Evolutionary conservation across 2,888 invertebrate species (phyloP).

Genomic region (Euphydryas editha): DNA sequence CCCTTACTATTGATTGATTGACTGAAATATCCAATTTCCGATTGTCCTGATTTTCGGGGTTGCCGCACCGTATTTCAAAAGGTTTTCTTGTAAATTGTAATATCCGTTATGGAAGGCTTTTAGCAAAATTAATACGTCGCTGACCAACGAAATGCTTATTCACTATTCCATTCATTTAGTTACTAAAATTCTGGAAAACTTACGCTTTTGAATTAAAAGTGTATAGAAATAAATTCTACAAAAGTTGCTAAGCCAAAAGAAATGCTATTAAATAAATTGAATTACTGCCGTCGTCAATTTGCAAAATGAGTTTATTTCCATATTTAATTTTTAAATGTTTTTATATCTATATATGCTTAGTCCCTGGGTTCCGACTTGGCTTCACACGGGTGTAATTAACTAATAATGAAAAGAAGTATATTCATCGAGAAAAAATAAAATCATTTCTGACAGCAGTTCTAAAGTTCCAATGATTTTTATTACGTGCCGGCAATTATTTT

Average conservation of each 20-base stretch:
- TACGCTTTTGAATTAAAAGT: neutral
- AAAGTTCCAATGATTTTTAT: too few relatives aligned
- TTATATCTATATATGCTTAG: too few relatives aligned
- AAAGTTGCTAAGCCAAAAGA: neutral
- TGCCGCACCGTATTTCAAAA: conserved; percentile 50
- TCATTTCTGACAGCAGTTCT: too few relatives aligned
- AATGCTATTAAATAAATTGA: neutral
- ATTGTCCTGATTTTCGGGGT: conserved; percentile 52
- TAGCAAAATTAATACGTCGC: conserved; percentile 65
- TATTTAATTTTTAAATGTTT: too few relatives aligned
- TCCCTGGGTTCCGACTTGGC: too few relatives aligned
- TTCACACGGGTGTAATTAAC: too few relatives aligned
- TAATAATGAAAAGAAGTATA: too few relatives aligned
- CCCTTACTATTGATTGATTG: neutral
- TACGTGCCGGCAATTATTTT: too few relatives aligned
- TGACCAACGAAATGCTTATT: conserved; percentile 49
- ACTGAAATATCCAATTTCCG: conserved; percentile 59
- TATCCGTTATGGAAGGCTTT: conserved; percentile 73
- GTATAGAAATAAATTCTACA: neutral
- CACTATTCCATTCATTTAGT: conserved; percentile 27
- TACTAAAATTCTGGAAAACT: neutral
- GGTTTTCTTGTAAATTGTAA: conserved; percentile 58
- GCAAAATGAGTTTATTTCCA: too few relatives aligned
- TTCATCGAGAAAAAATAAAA: too few relatives aligned
- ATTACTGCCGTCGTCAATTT: too few relatives aligned